These are phyloP conservation scores for Byasa hedistus DNA, from an alignment of 2,888 invertebrate genomes.

Conservation along the genomic window DNA sequence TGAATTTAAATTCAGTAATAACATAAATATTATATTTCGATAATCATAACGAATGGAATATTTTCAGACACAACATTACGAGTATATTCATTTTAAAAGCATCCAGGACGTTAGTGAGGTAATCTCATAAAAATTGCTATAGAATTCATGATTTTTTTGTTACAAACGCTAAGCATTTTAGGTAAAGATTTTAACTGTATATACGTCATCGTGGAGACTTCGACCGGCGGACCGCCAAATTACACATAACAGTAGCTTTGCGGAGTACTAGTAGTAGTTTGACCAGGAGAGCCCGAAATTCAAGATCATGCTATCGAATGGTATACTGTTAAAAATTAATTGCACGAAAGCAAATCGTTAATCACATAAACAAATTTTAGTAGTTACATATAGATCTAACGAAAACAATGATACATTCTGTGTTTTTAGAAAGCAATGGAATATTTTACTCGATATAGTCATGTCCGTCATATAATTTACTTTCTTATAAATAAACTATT, in stretches of 20 bases:
- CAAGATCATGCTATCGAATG: slow-evolving; percentile 53
- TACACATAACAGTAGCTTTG: slow-evolving; percentile 77
- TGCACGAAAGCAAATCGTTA: slow-evolving; percentile 13
- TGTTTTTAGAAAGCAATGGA: neutral
- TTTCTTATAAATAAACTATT: too few species aligned
- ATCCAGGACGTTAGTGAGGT: too few species aligned
- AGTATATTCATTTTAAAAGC: too few species aligned
- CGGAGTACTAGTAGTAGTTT: slow-evolving; percentile 62
- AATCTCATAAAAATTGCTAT: too few species aligned
- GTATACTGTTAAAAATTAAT: slow-evolving; percentile 8
- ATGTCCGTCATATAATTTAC: too few species aligned
- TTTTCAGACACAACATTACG: too few species aligned
- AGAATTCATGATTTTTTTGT: too few species aligned
- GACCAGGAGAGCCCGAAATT: slow-evolving; percentile 47
- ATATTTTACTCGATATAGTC: neutral
- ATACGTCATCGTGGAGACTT: slow-evolving; percentile 38
- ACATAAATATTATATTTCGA: neutral
- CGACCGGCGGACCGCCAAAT: slow-evolving; percentile 78
- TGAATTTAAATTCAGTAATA: neutral
- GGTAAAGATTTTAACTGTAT: neutral
- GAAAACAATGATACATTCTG: slow-evolving; percentile 21
- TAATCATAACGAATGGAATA: too few species aligned
- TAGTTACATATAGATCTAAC: slow-evolving; percentile 11
- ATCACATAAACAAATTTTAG: slow-evolving; percentile 18
- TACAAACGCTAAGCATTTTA: neutral